Base-by-base conservation (phyloP, 2,113 vertebrate species). In the Microcebus ravelobensis region DNA sequence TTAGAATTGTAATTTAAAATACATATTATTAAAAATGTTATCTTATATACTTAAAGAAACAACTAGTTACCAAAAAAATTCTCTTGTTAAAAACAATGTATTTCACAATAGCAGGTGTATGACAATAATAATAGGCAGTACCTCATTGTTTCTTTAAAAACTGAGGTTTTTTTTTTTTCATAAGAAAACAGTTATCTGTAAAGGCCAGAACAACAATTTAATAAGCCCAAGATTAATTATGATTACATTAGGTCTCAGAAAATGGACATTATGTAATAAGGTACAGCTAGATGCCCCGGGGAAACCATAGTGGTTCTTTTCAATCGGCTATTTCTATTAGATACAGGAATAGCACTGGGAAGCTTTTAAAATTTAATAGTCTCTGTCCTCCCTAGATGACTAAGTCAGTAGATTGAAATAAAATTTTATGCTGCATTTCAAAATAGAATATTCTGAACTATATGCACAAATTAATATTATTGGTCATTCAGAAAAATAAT, bases 271-370 rank as follows among this genome's bases (percentile, higher is more conserved):
- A 36, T 73, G 34, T 55, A 88, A 85, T 61, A 76, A 88, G 80
- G 45, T 31, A 45, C 29, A 86, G 90, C 36, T 57, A 76, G 34
- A 81, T 20, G 90, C 63, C 87, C 67, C 27, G 36, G 50, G 79
- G 85, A 94, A 92, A 92, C 29, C 50, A 45, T 18, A 23, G 73
- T 25, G 36, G 45, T 80, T 88, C 85, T 97, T 96, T 95, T 98
- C 95, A 98, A 63, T 31, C 91, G 90, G 42, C 23, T 92, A 67
- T 79, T 97, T 97, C 92, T 97, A 55, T 90, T 97, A 98, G 92
- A 85, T 96, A 97, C 96, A 96, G 96, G 91, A 97, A 98, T 90
- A 96, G 86, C 55, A 97, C 25, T 76, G 95, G 96, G 90, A 97
- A 97, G 81, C 86, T 97, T 96, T 97, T 90, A 94, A 98, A 97